Conservation (phyloP, 2,113 vertebrate species). For the Perca fluviatilis region DNA sequence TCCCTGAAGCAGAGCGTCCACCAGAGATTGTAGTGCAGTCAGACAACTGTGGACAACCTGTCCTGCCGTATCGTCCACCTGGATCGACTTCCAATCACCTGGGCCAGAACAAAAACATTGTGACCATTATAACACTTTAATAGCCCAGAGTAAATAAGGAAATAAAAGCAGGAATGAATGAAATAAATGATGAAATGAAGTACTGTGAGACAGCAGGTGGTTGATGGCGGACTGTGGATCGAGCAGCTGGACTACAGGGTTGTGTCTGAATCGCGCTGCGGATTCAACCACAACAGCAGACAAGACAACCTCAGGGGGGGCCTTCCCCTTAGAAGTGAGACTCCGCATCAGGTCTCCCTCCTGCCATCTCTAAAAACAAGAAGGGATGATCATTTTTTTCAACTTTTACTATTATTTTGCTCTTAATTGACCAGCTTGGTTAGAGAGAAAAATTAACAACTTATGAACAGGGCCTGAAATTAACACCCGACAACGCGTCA, state of each 20-base stretch:
- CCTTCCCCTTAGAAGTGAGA: slow-evolving; percentile 18
- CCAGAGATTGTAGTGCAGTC: slow-evolving; percentile 51
- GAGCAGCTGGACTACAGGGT: slow-evolving; percentile 65
- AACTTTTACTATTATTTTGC: background rate
- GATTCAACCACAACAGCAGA: slow-evolving; percentile 79
- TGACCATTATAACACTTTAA: background rate
- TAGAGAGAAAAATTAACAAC: background rate
- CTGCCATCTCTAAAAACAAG: slow-evolving; percentile 57
- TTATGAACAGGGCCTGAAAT: too few relatives aligned
- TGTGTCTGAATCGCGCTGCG: slow-evolving; percentile 40
- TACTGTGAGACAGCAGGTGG: slow-evolving; percentile 74
- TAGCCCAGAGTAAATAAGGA: background rate
- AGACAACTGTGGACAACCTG: slow-evolving; percentile 58
- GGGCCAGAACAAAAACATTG: background rate
- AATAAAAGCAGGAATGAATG: background rate
- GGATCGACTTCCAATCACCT: slow-evolving; percentile 73
- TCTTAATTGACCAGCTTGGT: background rate
- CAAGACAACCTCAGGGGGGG: slow-evolving; percentile 38
- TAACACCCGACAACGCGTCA: too few relatives aligned
- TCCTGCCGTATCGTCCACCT: slow-evolving; percentile 65
- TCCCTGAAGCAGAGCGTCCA: slow-evolving; percentile 73
- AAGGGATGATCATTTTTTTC: background rate
- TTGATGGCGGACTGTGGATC: slow-evolving; percentile 74
- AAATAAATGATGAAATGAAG: rapidly evolving
- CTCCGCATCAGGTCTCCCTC: slow-evolving; percentile 73